Conservation (phyloP, 2,113 vertebrate genomes). For the Illadopsis cleaveri region DNA sequence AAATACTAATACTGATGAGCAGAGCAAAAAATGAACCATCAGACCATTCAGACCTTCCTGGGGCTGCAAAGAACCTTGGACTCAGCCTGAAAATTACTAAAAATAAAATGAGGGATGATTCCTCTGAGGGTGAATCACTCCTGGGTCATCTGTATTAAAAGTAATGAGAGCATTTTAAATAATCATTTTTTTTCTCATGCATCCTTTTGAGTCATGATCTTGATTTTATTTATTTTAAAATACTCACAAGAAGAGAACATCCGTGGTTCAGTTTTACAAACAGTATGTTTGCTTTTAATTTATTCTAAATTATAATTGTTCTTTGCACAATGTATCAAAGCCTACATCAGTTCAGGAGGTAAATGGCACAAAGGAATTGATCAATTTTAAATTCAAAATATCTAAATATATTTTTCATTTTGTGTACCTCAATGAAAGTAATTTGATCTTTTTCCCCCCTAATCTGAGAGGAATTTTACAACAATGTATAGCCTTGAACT, state of each 20-base stretch:
- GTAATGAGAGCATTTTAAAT: background rate
- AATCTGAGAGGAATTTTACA: constrained; percentile 48
- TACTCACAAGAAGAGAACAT: background rate
- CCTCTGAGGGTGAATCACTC: background rate
- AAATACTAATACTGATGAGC: background rate
- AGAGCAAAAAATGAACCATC: background rate
- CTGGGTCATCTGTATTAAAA: constrained; percentile 2
- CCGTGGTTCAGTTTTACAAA: background rate
- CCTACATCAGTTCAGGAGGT: background rate
- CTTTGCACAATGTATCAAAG: background rate
- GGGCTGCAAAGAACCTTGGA: background rate
- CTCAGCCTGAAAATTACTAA: background rate
- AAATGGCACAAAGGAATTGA: background rate
- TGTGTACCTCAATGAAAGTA: constrained; percentile 29
- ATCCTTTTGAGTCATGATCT: background rate
- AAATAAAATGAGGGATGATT: constrained; percentile 7
- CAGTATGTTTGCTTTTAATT: constrained; percentile 14
- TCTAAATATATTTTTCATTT: constrained; percentile 39
- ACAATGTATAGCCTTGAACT: constrained; percentile 40
- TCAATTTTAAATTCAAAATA: constrained; percentile 49
- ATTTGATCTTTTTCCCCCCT: background rate
- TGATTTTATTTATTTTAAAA: constrained; percentile 1
- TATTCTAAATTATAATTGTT: constrained; percentile 20
- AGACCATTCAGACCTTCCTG: constrained; percentile 4
- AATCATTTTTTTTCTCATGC: background rate